These are phyloP conservation scores for Catharus fuscescens DNA, from an alignment of 2,113 vertebrate genomes.

Conservation along the genomic window DNA sequence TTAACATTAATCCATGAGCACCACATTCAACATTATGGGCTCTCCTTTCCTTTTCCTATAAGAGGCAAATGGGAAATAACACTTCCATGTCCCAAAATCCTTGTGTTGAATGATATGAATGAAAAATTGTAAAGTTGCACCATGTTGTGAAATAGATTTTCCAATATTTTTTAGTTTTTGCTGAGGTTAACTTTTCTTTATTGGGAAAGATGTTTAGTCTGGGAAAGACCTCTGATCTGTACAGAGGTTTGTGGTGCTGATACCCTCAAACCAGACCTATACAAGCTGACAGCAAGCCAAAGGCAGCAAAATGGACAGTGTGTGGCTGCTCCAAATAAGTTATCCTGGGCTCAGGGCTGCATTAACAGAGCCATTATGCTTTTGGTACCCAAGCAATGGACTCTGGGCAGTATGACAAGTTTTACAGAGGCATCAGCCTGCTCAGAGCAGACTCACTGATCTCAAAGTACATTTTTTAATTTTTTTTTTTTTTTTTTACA, in stretches of 20 bases:
- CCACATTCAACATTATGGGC: neutral
- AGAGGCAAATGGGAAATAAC: neutral
- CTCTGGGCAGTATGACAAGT: neutral
- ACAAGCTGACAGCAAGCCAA: neutral
- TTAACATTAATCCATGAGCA: neutral
- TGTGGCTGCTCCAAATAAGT: neutral
- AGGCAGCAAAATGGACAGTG: neutral
- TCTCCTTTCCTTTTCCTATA: neutral
- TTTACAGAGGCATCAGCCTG: neutral
- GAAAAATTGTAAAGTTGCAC: neutral
- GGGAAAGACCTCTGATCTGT: neutral
- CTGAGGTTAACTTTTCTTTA: neutral
- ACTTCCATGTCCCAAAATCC: neutral
- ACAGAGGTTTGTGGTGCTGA: neutral
- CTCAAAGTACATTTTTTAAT: neutral
- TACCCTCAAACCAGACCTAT: neutral
- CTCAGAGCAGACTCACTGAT: neutral
- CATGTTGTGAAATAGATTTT: neutral
- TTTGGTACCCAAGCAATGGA: neutral
- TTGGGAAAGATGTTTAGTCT: neutral
- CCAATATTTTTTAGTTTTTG: neutral
- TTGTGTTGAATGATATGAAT: neutral
- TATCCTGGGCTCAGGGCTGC: neutral
- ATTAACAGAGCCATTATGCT: neutral
- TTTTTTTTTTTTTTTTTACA: neutral